Conservation (phyloP, 2,797 vertebrate genomes). For the Rhabdophis nuchalis region DNA sequence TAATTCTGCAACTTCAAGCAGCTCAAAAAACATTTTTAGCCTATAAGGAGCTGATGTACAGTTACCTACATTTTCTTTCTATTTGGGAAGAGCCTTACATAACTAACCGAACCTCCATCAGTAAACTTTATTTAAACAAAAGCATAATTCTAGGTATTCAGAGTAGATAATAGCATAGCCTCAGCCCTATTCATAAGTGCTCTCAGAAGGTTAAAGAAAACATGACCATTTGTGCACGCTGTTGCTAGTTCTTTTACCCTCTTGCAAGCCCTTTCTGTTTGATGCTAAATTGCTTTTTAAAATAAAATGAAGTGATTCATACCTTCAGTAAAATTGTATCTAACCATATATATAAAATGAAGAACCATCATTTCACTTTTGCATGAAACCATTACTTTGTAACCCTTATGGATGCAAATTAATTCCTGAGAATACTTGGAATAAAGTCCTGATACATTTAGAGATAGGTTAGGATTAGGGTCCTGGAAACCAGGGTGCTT, state of each 20-base stretch:
- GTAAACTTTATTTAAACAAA: neutral
- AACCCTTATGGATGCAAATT: neutral
- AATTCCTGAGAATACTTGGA: neutral
- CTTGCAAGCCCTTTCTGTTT: neutral
- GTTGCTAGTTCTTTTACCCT: slow-evolving; percentile 33
- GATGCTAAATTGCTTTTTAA: neutral
- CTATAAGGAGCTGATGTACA: slow-evolving; percentile 29
- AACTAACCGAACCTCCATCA: slow-evolving; percentile 2
- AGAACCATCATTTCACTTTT: neutral
- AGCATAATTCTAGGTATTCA: slow-evolving; percentile 18
- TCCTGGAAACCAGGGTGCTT: neutral
- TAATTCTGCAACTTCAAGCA: slow-evolving; percentile 29
- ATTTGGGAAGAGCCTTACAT: slow-evolving; percentile 53
- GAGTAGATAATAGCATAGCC: slow-evolving; percentile 30
- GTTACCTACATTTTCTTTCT: slow-evolving; percentile 31
- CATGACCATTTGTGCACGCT: slow-evolving; percentile 36
- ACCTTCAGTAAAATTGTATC: neutral
- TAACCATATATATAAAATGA: neutral
- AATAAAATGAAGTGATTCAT: neutral
- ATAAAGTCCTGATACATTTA: neutral
- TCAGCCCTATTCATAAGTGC: slow-evolving; percentile 35
- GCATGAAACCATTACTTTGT: neutral
- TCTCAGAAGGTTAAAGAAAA: slow-evolving; percentile 49
- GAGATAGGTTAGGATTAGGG: neutral
- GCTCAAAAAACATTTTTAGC: neutral